Conservation (phyloP, 2,888 invertebrate species). For the Epirrhoe tristata region DNA sequence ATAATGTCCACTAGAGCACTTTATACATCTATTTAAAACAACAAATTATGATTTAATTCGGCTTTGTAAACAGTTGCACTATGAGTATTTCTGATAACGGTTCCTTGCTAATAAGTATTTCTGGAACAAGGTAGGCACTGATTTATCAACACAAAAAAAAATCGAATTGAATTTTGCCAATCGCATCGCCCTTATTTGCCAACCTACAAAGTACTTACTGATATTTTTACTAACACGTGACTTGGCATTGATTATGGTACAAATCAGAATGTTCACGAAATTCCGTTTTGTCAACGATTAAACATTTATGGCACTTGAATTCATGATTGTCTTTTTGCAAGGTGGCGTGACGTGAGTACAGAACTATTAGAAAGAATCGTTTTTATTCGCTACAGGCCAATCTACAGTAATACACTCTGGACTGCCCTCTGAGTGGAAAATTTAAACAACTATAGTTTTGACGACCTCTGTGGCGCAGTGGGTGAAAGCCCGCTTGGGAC, state of each 20-base stretch:
- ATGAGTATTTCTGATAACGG: background rate
- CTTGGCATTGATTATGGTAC: background rate
- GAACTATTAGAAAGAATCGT: no score
- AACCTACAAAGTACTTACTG: background rate
- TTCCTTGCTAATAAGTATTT: background rate
- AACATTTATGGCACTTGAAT: background rate
- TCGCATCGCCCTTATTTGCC: background rate
- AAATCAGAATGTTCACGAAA: background rate
- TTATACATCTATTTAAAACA: background rate
- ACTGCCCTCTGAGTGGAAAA: no score
- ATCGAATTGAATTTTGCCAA: background rate
- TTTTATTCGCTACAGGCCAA: no score
- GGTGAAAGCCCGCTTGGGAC: no score
- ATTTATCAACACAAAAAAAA: background rate
- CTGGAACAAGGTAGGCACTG: background rate
- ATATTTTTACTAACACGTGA: background rate
- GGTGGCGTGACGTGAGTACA: no score
- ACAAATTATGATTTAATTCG: background rate
- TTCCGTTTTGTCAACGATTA: background rate
- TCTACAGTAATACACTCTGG: no score
- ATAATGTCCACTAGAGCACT: slow-evolving; percentile 10
- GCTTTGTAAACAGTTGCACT: background rate
- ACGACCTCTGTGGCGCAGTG: no score
- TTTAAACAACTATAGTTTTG: no score
- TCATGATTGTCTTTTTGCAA: no score